These are phyloP conservation scores for Meloe dianella DNA, from an alignment of 2,888 invertebrate species.

Conservation along the genomic window DNA sequence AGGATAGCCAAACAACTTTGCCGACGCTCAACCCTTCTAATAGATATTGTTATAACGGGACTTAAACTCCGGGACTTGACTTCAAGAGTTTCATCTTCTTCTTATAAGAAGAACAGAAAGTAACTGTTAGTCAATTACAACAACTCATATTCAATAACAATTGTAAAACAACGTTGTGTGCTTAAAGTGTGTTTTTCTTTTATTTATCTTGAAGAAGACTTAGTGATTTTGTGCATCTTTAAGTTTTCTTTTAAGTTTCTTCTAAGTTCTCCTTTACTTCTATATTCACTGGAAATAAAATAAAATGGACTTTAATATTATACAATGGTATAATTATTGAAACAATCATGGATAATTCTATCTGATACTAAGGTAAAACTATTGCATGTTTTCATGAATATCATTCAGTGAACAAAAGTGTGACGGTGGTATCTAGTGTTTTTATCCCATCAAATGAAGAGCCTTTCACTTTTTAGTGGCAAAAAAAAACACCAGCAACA, in stretches of 20 bases:
- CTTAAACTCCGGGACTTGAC: constrained; percentile 36
- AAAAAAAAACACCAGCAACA: neutral
- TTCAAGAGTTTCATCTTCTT: neutral
- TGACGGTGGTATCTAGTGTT: constrained; percentile 4
- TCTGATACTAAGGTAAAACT: constrained; percentile 36
- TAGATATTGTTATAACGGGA: constrained; percentile 22
- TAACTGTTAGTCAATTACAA: neutral
- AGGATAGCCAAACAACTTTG: constrained; percentile 39
- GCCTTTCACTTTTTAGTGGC: neutral
- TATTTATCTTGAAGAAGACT: neutral
- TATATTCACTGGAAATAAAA: neutral
- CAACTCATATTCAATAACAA: neutral
- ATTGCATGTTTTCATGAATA: constrained; percentile 21
- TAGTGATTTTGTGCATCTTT: neutral
- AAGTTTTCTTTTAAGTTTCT: neutral
- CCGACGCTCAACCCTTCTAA: constrained; percentile 38
- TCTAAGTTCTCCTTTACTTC: neutral
- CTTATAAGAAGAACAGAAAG: neutral
- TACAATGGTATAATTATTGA: constrained; percentile 11
- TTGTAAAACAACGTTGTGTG: neutral
- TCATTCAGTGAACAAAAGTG: neutral
- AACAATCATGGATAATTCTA: constrained; percentile 35
- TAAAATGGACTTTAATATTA: constrained; percentile 33
- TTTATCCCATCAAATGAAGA: neutral
- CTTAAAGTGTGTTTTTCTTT: neutral